These are phyloP conservation scores for Saccopteryx bilineata DNA, from an alignment of 2,113 vertebrate genomes.

Conservation along the genomic window DNA sequence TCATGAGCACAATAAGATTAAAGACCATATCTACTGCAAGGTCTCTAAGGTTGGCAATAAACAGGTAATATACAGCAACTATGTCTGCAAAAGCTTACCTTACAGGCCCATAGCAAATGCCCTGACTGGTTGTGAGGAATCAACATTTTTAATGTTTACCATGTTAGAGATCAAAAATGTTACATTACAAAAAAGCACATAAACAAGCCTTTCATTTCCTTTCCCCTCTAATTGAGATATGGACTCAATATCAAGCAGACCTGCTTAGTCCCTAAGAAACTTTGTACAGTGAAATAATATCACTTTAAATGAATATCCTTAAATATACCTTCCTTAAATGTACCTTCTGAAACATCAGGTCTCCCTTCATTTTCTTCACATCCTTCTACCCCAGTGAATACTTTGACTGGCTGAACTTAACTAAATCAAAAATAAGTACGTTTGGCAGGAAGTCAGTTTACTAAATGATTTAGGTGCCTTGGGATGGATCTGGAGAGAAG, in stretches of 20 bases:
- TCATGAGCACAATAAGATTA: slow-evolving; percentile 18
- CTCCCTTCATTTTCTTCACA: not conserved
- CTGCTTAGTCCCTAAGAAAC: not conserved
- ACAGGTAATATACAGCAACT: slow-evolving; percentile 4
- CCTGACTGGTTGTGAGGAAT: not conserved
- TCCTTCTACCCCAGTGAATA: not conserved
- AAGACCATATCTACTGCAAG: not conserved
- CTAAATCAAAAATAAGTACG: slow-evolving; percentile 58
- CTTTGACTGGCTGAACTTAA: slow-evolving; percentile 26
- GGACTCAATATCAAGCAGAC: not conserved
- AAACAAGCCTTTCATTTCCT: not conserved
- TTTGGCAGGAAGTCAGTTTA: slow-evolving; percentile 52
- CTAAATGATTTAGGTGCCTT: slow-evolving; percentile 57
- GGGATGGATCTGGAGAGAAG: slow-evolving; percentile 21
- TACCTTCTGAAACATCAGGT: slow-evolving; percentile 24
- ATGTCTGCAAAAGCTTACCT: not conserved
- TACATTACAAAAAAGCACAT: not conserved
- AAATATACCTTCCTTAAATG: not conserved
- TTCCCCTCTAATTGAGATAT: slow-evolving; percentile 26
- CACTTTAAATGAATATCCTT: not conserved
- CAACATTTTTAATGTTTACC: slow-evolving; percentile 33
- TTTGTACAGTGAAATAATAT: not conserved
- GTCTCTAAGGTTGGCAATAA: slow-evolving; percentile 26
- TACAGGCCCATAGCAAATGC: not conserved
- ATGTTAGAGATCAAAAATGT: not conserved